A percentile compares a stretch with the other conserved stretches of the same genome.
These are phyloP conservation scores for Saccostrea glomerata DNA, from an alignment of 1,140 invertebrate species.

Conservation along the genomic window DNA sequence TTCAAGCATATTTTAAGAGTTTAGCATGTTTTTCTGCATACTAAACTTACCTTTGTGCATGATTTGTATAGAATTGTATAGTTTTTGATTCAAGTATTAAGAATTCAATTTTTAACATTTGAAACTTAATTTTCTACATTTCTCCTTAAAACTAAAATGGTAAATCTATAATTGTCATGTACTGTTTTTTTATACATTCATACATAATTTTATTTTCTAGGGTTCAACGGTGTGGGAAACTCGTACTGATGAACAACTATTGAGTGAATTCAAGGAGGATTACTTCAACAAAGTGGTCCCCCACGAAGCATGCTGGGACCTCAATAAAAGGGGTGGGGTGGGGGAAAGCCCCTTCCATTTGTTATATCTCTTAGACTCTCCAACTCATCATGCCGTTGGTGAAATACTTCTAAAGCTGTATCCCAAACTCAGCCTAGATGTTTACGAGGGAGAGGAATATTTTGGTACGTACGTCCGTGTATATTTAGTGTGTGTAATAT, in stretches of 20 bases:
- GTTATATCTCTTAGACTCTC: constrained; percentile 95
- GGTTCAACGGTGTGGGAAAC: constrained; percentile 60
- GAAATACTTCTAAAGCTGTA: constrained; percentile 93
- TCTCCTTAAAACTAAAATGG: no score
- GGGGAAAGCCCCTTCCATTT: constrained; percentile 97
- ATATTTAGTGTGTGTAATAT: background rate
- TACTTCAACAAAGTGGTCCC: constrained; percentile 69
- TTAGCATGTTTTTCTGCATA: no score
- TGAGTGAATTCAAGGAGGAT: constrained; percentile 68
- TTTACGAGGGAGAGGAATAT: constrained; percentile 98
- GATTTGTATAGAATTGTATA: no score
- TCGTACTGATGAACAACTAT: constrained; percentile 67
- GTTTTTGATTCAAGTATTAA: no score
- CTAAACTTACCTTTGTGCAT: no score
- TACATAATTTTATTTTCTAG: constrained; percentile 41
- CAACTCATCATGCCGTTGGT: constrained; percentile 89
- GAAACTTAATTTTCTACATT: no score
- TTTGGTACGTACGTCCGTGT: constrained; percentile 83
- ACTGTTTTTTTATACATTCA: background rate
- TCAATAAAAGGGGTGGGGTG: constrained; percentile 95
- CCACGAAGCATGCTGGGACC: constrained; percentile 90
- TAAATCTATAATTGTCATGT: no score
- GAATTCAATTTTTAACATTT: no score
- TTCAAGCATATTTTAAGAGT: no score
- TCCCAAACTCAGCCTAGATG: constrained; percentile 93